A percentile compares a stretch with the other conserved stretches of the same genome.
These are phyloP conservation scores for Hanleya hanleyi DNA, from an alignment of 2,888 invertebrate genomes.

Conservation along the genomic window DNA sequence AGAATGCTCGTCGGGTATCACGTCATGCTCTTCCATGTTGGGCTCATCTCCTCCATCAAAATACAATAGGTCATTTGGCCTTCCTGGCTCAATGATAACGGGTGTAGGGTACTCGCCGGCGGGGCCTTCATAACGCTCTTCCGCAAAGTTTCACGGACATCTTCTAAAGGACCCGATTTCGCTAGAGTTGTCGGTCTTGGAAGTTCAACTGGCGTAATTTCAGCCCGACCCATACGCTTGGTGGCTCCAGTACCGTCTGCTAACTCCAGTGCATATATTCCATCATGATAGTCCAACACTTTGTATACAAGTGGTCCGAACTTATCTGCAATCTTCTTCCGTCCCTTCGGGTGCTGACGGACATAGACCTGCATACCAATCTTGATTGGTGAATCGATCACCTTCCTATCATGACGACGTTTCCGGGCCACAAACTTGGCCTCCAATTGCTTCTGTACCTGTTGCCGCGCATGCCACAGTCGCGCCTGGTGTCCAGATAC, in stretches of 20 bases:
- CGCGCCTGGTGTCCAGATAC: neutral
- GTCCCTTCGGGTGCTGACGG: neutral
- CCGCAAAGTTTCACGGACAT: too few relatives aligned
- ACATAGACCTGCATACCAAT: neutral
- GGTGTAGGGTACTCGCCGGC: too few relatives aligned
- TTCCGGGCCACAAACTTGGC: neutral
- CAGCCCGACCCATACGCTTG: neutral
- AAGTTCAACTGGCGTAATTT: neutral
- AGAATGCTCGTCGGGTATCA: too few relatives aligned
- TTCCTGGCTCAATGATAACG: too few relatives aligned
- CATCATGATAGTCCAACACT: neutral
- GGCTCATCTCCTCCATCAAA: too few relatives aligned
- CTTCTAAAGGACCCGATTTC: too few relatives aligned
- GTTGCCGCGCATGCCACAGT: neutral
- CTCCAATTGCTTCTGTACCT: neutral
- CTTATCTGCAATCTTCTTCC: neutral
- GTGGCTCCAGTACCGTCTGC: neutral
- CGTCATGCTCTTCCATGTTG: too few relatives aligned
- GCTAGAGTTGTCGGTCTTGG: too few relatives aligned
- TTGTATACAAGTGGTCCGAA: slow-evolving; percentile 2
- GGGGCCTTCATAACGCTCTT: too few relatives aligned
- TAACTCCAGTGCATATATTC: neutral
- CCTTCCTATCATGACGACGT: neutral
- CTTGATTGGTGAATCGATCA: neutral
- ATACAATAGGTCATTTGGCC: too few relatives aligned